Base-by-base conservation (phyloP, 2,113 vertebrate genomes). In the Pionites leucogaster region DNA sequence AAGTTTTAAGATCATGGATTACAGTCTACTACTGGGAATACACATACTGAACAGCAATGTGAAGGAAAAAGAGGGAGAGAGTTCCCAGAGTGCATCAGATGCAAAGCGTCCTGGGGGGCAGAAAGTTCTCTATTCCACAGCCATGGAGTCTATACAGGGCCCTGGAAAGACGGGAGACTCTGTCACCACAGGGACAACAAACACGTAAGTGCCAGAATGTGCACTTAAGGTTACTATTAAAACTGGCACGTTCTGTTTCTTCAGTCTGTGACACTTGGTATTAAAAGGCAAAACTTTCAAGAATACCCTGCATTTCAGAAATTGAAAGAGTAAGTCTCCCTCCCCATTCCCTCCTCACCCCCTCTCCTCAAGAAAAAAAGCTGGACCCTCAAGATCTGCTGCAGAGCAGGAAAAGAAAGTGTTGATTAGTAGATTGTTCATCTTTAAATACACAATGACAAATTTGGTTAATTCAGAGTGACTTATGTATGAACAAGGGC, bases 1-100 rank as follows among this genome's bases (percentile, higher is more conserved):
- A 98, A 99, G 99, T 90, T 99, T 99, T 97, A 99, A 99, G 97
- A 99, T 99, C 95, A 99, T 99, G 99, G 99, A 99, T 97, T 99
- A 99, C 96, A 99, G 99, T 96, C 97, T 99, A 87, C 97, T 99
- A 83, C 97, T 99, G 86, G 99, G 99, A 44, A 99, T 99, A 82
- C 99, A 99, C 25, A 96, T 99, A 69, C 91, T 99, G 96, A 99
- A 99, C 93, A 98, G 98, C 55, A 97, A 96, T 68, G 96, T 97
- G 55, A 98, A 98, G 95, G 99, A 99, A 23, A 98, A 97, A 92
- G 98, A 98, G 41, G 98, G 94, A 11, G 99, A 99, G 49, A 92
- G 90, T 57, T 98, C 97, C 24, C 98, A 98, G 93, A 98, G 97
- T 1, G 69, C 96, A 44, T 97, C 97, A 1, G 99, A 99, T 9